These are phyloP conservation scores for Eilema sororculum DNA, from an alignment of 2,888 invertebrate species.

Conservation along the genomic window DNA sequence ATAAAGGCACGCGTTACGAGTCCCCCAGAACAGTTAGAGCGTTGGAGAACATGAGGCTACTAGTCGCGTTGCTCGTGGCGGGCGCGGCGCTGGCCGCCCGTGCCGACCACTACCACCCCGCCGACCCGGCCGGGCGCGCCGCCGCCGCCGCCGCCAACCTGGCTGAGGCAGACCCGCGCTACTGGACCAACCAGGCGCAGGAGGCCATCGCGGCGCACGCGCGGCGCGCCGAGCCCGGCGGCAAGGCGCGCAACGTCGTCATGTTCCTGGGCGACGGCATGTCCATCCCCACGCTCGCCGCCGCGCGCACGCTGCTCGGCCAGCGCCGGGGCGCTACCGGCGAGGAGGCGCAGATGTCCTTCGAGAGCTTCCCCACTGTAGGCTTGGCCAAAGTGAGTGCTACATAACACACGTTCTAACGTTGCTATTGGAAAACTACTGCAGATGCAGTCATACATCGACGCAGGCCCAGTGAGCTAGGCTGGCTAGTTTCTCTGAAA, in stretches of 20 bases:
- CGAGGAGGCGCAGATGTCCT: slow-evolving; percentile 87
- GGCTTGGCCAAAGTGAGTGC: slow-evolving; percentile 88
- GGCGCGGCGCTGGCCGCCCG: slow-evolving; percentile 35
- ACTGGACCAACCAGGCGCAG: slow-evolving; percentile 82
- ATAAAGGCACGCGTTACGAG: background rate
- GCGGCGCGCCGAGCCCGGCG: slow-evolving; percentile 54
- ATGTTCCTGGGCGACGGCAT: slow-evolving; percentile 93
- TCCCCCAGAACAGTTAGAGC: background rate
- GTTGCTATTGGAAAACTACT: background rate
- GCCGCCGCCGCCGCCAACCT: background rate
- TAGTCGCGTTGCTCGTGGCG: slow-evolving; percentile 11
- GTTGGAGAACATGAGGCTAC: slow-evolving; percentile 3
- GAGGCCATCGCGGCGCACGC: slow-evolving; percentile 60
- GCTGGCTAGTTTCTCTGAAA: no score
- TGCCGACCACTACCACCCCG: slow-evolving; percentile 27
- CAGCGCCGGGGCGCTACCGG: slow-evolving; percentile 85
- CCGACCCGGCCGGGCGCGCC: background rate
- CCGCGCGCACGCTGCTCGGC: slow-evolving; percentile 88
- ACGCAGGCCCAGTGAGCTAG: no score
- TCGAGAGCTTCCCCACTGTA: slow-evolving; percentile 88
- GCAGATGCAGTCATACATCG: accelerated
- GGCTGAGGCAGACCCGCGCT: slow-evolving; percentile 48
- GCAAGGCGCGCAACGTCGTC: slow-evolving; percentile 86
- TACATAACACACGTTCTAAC: background rate
- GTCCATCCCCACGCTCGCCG: slow-evolving; percentile 90